phyloP scores from a whole-genome alignment of 2,888 invertebrate genomes.

The Eupithecia abbreviata region DNA sequence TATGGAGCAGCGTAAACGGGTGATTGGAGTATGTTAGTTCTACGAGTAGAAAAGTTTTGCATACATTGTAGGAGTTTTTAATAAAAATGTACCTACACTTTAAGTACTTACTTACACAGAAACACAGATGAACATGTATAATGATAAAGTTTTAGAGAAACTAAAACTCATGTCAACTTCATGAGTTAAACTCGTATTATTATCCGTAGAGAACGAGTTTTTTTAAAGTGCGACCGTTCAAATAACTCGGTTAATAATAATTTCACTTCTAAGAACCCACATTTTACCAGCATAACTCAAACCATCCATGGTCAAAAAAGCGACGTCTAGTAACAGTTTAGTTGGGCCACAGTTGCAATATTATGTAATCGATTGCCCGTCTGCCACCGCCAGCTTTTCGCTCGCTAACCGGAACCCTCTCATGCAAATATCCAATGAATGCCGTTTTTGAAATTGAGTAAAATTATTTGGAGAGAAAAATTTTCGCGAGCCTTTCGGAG shows the following conservation, averaged over 20 bases:
- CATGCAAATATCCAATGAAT: slow-evolving; percentile 19
- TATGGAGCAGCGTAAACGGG: not conserved
- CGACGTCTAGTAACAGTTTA: not conserved
- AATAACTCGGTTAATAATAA: not conserved
- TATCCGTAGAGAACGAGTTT: not conserved
- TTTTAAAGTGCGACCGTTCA: not conserved
- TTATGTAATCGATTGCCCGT: slow-evolving; percentile 3
- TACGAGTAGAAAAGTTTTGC: not conserved
- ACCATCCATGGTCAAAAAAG: not conserved
- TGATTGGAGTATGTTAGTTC: not conserved
- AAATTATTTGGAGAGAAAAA: slow-evolving; percentile 16
- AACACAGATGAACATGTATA: not conserved
- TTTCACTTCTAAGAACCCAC: not conserved
- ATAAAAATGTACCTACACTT: not conserved
- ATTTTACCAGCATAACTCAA: not conserved
- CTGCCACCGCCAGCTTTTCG: not conserved
- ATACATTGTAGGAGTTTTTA: not conserved
- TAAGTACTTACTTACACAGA: too few species aligned
- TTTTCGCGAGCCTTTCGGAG: slow-evolving; percentile 15
- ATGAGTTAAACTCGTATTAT: not conserved
- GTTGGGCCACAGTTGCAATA: not conserved
- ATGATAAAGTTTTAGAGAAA: not conserved
- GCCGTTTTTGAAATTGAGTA: slow-evolving; percentile 18
- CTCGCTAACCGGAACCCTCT: slow-evolving; percentile 16
- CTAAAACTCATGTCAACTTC: not conserved